These are phyloP conservation scores for Orchesella cincta DNA, from an alignment of 1,140 invertebrate genomes.

Conservation along the genomic window DNA sequence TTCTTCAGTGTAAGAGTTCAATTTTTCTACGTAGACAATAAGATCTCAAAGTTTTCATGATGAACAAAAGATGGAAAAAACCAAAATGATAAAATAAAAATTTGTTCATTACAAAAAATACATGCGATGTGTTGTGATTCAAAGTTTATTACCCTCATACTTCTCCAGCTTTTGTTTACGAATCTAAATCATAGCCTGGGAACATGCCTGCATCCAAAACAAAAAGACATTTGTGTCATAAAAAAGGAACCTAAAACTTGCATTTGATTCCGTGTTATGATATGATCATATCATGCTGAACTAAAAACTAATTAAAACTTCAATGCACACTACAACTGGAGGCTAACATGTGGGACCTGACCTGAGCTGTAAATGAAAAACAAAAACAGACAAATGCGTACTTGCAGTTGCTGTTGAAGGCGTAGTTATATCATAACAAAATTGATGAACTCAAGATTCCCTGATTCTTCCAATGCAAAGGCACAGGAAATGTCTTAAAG, in stretches of 20 bases:
- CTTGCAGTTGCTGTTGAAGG: too few relatives aligned
- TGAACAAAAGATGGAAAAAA: neutral
- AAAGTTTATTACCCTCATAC: neutral
- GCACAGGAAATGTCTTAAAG: too few relatives aligned
- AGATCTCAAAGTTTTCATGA: neutral
- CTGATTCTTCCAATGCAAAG: neutral
- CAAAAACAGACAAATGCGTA: too few relatives aligned
- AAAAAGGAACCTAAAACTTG: too few relatives aligned
- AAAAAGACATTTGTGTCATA: too few relatives aligned
- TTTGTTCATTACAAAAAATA: neutral
- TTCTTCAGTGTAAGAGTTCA: neutral
- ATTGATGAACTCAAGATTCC: neutral
- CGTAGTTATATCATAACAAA: neutral
- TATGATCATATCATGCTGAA: too few relatives aligned
- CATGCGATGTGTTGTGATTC: neutral
- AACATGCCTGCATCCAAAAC: too few relatives aligned
- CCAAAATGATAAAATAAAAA: neutral
- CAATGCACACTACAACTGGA: neutral
- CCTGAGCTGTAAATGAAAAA: neutral
- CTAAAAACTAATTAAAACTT: neutral
- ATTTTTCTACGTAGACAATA: constrained; percentile 11
- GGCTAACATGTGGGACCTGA: neutral
- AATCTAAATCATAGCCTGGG: too few relatives aligned
- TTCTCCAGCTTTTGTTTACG: too few relatives aligned
- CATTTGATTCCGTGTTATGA: too few relatives aligned